Base-by-base conservation (phyloP, 2,797 vertebrate species). In the Gephyroberyx darwinii region DNA sequence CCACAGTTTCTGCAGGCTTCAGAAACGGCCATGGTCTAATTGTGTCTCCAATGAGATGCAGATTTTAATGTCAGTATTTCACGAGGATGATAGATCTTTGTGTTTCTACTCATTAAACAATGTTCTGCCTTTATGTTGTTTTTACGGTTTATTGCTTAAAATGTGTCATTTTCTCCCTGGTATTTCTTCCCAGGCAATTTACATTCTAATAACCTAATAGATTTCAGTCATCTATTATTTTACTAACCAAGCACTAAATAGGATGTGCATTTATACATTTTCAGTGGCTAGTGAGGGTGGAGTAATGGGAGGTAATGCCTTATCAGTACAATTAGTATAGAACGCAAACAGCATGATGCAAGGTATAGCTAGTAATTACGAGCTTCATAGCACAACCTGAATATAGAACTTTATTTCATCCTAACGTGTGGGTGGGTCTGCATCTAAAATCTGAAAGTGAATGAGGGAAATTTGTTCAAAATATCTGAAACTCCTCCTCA, bases 201-300 rank as follows among this genome's bases (percentile, higher is more conserved):
- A 79, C 82, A 86, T 82, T 81, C 66, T 86, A 87, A 90, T 86
- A 74, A 82, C 75, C 68, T 69, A 73, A 74, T 77, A 81, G 64
- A 85, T 86, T 79, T 81, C 45, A 75, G 53, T 73, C 68, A 85
- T 88, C 76, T 74, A 71, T 84, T 85, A 83, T 82, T 85, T 75
- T 64, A 65, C 68, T 19, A 68, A 65, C 50, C 71, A 52, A 43
- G 71, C 71, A 77, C 67, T 71, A 69, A 69, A 75, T 61, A 75
- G 17, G 17, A 68, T 71, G 45, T 72, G 31, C 69, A 71, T 83
- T 85, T 74, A 73, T 66, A 43, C 73, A 69, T 79, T 77, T 82
- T 50, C 47, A 14, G 17, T 56, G 61, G 57, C 53, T 53, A 64
- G 20, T 39, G 39, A 8, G 56, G 2, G 31, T 71, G 20, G 39